Percentiles rank a stretch among this genome's conserved stretches.
Evolutionary conservation across 2,888 invertebrate genomes (phyloP).

Genomic region (Phragmatobia fuliginosa): DNA sequence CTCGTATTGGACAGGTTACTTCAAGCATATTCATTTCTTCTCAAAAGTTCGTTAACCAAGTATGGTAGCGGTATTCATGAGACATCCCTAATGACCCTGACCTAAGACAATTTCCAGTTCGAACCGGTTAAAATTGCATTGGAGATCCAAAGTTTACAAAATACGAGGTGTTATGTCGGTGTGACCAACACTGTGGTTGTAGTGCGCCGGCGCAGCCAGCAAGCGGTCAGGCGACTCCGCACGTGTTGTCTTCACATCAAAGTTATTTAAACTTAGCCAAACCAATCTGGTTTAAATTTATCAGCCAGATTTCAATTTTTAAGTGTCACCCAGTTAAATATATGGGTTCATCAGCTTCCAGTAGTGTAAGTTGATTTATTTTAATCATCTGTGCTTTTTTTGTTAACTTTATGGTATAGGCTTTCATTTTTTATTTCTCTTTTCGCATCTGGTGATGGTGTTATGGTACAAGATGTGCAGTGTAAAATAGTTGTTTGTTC

Average conservation of each 20-base stretch:
- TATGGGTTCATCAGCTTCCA: constrained; percentile 72
- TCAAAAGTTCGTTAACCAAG: not conserved
- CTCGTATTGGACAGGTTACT: not conserved
- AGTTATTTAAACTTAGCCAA: constrained; percentile 10
- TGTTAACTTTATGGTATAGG: not conserved
- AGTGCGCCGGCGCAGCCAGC: constrained; percentile 52
- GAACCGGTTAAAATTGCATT: constrained; percentile 53
- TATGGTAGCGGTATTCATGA: not conserved
- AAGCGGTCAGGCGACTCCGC: constrained; percentile 47
- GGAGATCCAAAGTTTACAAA: constrained; percentile 63
- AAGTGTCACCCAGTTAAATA: constrained; percentile 56
- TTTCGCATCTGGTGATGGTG: not conserved
- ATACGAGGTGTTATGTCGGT: constrained; percentile 60
- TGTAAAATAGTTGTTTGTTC: not conserved
- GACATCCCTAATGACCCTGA: constrained; percentile 49
- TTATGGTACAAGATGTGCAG: not conserved
- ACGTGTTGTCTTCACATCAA: constrained; percentile 12
- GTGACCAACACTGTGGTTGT: constrained; percentile 32
- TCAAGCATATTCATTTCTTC: not conserved
- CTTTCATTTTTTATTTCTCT: not conserved
- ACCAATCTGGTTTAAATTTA: constrained; percentile 31
- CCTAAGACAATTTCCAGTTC: constrained; percentile 49
- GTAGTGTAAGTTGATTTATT: constrained; percentile 58
- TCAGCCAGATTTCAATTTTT: constrained; percentile 39
- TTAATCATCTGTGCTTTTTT: not conserved